Conservation (phyloP, 1,140 invertebrate species). For the Drosophila kanapiae region DNA sequence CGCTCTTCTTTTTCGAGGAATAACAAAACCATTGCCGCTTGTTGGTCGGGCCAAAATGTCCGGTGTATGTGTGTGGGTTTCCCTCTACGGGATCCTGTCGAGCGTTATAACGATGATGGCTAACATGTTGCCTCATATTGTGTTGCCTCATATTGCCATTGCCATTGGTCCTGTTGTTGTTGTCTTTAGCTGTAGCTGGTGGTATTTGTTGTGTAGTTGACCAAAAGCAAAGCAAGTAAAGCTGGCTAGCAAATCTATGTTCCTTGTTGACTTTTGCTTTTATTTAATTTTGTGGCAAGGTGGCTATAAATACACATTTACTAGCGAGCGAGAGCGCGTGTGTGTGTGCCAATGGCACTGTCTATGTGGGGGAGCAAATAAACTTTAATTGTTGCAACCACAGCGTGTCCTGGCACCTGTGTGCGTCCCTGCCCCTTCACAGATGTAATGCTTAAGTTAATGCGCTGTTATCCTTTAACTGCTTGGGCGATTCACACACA, state of each 20-base stretch:
- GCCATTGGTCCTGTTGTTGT: constrained; percentile 26
- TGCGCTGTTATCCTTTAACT: constrained; percentile 83
- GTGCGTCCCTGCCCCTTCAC: constrained; percentile 35
- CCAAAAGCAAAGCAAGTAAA: constrained; percentile 71
- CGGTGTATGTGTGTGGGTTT: constrained; percentile 29
- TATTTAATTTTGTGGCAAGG: constrained; percentile 83
- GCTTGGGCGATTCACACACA: constrained; percentile 61
- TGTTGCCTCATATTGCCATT: constrained; percentile 34
- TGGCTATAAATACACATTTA: constrained; percentile 78
- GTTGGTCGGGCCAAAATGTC: constrained; percentile 26
- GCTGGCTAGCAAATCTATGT: constrained; percentile 78
- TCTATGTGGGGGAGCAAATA: constrained; percentile 74
- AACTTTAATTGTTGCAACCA: constrained; percentile 83
- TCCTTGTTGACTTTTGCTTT: constrained; percentile 83
- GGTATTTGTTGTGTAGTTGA: constrained; percentile 74
- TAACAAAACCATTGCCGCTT: constrained; percentile 44
- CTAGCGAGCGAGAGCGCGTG: constrained; percentile 28
- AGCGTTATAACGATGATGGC: constrained; percentile 78
- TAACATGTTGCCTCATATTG: constrained; percentile 64
- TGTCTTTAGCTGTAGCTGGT: constrained; percentile 25
- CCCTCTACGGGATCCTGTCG: constrained; percentile 54
- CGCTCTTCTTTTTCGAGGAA: constrained; percentile 5
- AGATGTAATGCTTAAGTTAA: constrained; percentile 82
- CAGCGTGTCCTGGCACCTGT: constrained; percentile 74
- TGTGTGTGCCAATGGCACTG: constrained; percentile 7